These are phyloP conservation scores for Lathronympha strigana DNA, from an alignment of 2,888 invertebrate species.

Conservation along the genomic window DNA sequence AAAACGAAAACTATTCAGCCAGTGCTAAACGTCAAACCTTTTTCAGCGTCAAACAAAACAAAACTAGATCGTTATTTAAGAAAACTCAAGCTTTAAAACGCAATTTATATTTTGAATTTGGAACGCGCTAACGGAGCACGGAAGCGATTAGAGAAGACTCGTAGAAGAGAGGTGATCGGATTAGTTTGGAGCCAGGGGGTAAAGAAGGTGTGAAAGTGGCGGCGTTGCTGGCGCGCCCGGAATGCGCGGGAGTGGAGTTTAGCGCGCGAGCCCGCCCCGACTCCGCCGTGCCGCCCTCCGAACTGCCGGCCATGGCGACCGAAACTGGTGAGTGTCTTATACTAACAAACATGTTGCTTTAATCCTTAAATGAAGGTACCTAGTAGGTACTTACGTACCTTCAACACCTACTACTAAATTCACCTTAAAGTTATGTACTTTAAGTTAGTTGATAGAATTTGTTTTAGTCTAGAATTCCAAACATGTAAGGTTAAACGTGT, in stretches of 20 bases:
- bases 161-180: not conserved
- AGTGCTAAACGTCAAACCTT: slow-evolving; percentile 33
- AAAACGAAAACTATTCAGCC: slow-evolving; percentile 26
- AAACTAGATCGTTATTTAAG: slow-evolving; percentile 33
- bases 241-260: slow-evolving; percentile 81
- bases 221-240: slow-evolving; percentile 74
- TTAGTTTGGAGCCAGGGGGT: slow-evolving; percentile 51
- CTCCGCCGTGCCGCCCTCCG: slow-evolving; percentile 80
- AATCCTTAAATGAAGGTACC: not conserved
- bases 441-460: no score
- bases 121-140: slow-evolving; percentile 15
- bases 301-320: slow-evolving; percentile 82
- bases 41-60: slow-evolving; percentile 36
- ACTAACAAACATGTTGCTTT: not conserved
- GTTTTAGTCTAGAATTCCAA: no score
- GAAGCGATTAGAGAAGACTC: slow-evolving; percentile 16
- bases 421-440: no score
- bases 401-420: no score
- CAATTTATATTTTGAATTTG: slow-evolving; percentile 33
- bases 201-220: slow-evolving; percentile 74
- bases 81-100: slow-evolving; percentile 37
- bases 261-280: slow-evolving; percentile 79
- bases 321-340: slow-evolving; percentile 73
- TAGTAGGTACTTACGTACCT: no score
- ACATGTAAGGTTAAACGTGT: no score